These are phyloP conservation scores for Orthosia cruda DNA, from an alignment of 2,888 invertebrate species.

Conservation along the genomic window DNA sequence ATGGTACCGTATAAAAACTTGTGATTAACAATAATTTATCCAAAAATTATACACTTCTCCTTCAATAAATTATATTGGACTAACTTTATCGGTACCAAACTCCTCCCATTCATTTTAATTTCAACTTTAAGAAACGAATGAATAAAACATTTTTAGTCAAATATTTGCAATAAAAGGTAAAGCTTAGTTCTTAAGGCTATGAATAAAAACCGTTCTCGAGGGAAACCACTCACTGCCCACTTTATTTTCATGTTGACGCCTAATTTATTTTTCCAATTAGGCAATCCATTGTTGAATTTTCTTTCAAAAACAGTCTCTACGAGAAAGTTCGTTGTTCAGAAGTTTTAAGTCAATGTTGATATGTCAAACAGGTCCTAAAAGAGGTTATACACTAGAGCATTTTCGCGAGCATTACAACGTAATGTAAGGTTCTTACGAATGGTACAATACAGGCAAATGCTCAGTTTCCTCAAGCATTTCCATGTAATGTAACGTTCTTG, in stretches of 20 bases:
- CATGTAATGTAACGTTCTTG: too few species aligned
- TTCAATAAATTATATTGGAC: constrained; percentile 55
- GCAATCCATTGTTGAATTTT: constrained; percentile 46
- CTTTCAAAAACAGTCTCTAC: constrained; percentile 32
- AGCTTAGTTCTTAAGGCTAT: constrained; percentile 63
- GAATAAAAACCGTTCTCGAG: constrained; percentile 65
- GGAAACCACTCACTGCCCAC: constrained; percentile 51
- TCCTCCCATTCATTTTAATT: constrained; percentile 71
- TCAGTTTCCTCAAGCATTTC: too few species aligned
- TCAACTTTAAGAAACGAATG: constrained; percentile 71
- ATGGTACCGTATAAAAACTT: constrained; percentile 42
- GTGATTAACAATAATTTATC: constrained; percentile 51
- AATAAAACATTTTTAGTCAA: constrained; percentile 78
- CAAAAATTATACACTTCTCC: constrained; percentile 65
- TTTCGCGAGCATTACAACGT: too few species aligned
- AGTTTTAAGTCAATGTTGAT: constrained; percentile 18
- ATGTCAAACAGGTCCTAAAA: background rate
- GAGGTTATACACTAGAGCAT: too few species aligned
- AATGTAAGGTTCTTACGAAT: too few species aligned
- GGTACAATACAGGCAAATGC: too few species aligned
- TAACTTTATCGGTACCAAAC: constrained; percentile 69
- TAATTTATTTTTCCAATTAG: constrained; percentile 66
- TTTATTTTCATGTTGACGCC: constrained; percentile 62
- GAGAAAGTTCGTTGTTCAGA: constrained; percentile 6
- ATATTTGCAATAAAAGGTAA: constrained; percentile 73